Evolutionary conservation across 2,888 invertebrate species (phyloP).

Genomic region (Drepana falcataria): DNA sequence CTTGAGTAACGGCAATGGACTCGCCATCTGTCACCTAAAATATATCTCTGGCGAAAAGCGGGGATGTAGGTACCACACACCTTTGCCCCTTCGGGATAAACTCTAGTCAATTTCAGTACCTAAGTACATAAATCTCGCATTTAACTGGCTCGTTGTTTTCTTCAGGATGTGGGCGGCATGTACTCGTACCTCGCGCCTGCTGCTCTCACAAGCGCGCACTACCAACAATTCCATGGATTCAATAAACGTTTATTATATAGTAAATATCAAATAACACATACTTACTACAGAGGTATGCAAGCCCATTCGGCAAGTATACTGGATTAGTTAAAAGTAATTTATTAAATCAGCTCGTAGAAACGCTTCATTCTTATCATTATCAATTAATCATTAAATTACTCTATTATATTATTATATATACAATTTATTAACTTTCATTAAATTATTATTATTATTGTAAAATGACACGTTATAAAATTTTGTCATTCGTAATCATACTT

Average conservation of each 20-base stretch:
- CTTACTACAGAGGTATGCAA: constrained; percentile 63
- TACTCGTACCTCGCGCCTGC: constrained; percentile 37
- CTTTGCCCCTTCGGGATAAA: no score
- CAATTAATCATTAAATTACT: constrained; percentile 79
- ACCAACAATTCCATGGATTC: constrained; percentile 72
- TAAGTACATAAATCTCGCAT: neutral
- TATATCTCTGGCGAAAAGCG: no score
- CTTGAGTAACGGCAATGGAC: no score
- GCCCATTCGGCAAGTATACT: constrained; percentile 79
- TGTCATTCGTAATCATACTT: constrained; percentile 80
- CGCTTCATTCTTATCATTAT: constrained; percentile 80
- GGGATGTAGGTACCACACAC: no score
- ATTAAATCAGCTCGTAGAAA: constrained; percentile 79
- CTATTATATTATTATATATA: constrained; percentile 80
- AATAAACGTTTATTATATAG: constrained; percentile 68
- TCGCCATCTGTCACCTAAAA: no score
- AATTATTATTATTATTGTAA: constrained; percentile 77
- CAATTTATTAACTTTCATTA: constrained; percentile 80
- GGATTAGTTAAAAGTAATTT: constrained; percentile 83
- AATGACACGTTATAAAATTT: constrained; percentile 78
- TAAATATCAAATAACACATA: constrained; percentile 72
- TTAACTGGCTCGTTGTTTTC: constrained; percentile 15
- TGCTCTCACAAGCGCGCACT: constrained; percentile 59
- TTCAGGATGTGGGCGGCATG: constrained; percentile 46
- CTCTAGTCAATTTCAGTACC: no score